A percentile compares a stretch with the other conserved stretches of the same genome.
These are phyloP conservation scores for Seriola rivoliana DNA, from an alignment of 2,113 vertebrate genomes.

Conservation along the genomic window DNA sequence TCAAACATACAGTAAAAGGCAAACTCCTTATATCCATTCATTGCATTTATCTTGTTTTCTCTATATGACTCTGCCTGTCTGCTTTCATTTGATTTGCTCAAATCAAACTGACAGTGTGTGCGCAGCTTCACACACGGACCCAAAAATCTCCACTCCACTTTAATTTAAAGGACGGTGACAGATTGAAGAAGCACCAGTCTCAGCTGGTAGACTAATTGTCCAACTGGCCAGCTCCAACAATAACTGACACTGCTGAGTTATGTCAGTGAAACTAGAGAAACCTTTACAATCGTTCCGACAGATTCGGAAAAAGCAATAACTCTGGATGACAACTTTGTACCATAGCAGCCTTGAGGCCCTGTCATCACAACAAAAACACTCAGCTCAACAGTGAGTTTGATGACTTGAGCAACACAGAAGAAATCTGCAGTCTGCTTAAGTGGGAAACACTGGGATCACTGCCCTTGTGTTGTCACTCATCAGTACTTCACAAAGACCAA, in stretches of 20 bases:
- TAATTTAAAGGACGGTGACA: constrained; percentile 10
- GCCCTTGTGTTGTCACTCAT: background rate
- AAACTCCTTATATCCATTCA: constrained; percentile 6
- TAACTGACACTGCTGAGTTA: constrained; percentile 52
- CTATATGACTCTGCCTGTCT: background rate
- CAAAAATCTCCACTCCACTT: background rate
- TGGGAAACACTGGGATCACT: background rate
- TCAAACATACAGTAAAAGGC: constrained; percentile 19
- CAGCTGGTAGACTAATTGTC: constrained; percentile 44
- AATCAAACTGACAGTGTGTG: background rate
- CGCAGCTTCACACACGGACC: background rate
- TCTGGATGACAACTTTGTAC: constrained; percentile 34
- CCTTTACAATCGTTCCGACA: constrained; percentile 28
- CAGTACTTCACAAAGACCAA: constrained; percentile 3
- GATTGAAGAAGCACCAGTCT: constrained; percentile 17
- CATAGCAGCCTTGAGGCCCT: background rate
- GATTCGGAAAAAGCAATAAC: constrained; percentile 52
- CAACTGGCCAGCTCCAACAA: constrained; percentile 25
- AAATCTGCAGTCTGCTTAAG: background rate
- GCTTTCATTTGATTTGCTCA: background rate
- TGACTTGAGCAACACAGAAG: constrained; percentile 16
- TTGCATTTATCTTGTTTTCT: background rate
- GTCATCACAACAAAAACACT: constrained; percentile 34
- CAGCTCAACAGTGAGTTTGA: constrained; percentile 8
- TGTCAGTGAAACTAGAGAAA: constrained; percentile 37